Evolutionary conservation across 2,113 vertebrate species (phyloP), one percentile per base, ranked within the genome.

Genomic region (Jaculus jaculus): DNA sequence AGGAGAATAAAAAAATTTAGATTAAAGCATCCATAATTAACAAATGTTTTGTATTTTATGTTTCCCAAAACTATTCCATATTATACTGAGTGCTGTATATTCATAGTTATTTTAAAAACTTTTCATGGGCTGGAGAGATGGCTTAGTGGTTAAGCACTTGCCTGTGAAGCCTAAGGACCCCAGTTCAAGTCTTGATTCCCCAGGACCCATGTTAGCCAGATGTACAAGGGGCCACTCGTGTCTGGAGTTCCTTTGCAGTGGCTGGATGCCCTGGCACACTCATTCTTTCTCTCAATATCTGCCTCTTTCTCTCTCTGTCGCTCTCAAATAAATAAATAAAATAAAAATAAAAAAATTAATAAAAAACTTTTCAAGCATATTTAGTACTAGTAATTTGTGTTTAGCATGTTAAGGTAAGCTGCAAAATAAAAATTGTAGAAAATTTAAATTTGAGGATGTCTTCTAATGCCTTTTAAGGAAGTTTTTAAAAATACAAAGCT

Each of bases 391-490:
- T 94, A 68, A 72, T 87, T 26, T 86, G 24, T 32, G 69, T 85
- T 60, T 58, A 84, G 13, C 47, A 5, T 61, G 32, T 0, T n/a
- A 42, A 47, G 54, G 37, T 82, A 34, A 30, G 71, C 74, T 92
- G 71, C 63, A 89, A 84, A 73, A 68, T 74, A 68, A 82, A 58
- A 90, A 47, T 87, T 21, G 15, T 85, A 87, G 37, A 61, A 47
- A 69, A 11, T 94, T 93, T 96, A 73, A 92, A 37, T 79, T 90
- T 69, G 63, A 84, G 23, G 24, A 11, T 80, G 18, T 60, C 30
- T 80, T 84, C 81, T 92, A 94, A 90, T 66, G 69, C 7, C n/a
- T 86, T 95, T 89, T 81, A 51, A 93, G 92, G 47, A 12, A 11
- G 11, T 78, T 66, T 89, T 78, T 81, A 58, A 90, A 89, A 94